A percentile compares a stretch with the other conserved stretches of the same genome.
Evolutionary conservation across 2,797 vertebrate species (phyloP).

Genomic region (Selene dorsalis): DNA sequence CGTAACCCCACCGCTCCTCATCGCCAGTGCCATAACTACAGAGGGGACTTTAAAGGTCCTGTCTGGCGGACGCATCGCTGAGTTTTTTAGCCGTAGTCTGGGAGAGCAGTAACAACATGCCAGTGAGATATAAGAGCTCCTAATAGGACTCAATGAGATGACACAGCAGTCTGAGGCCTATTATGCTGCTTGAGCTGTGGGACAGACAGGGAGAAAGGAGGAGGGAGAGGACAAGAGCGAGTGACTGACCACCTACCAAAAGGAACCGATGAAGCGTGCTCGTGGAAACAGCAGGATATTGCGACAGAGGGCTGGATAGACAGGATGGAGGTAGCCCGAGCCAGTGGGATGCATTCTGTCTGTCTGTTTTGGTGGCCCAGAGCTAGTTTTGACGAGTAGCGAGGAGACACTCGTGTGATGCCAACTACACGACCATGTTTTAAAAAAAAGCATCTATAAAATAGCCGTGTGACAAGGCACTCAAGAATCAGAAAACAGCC

Average conservation of each 20-base stretch:
- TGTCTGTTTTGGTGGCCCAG: conserved; percentile 39
- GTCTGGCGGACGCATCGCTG: conserved; percentile 57
- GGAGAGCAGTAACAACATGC: conserved; percentile 69
- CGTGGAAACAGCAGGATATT: conserved; percentile 19
- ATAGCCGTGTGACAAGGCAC: conserved; percentile 57
- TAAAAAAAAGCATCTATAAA: conserved; percentile 64
- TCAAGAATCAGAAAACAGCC: conserved; percentile 56
- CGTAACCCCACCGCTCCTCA: conserved; percentile 19
- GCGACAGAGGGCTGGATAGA: conserved; percentile 5
- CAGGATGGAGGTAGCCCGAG: conserved; percentile 31
- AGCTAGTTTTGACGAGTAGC: conserved; percentile 46
- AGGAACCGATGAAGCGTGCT: conserved; percentile 24
- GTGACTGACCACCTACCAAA: conserved; percentile 36
- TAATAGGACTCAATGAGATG: conserved; percentile 71
- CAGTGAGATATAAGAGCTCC: conserved; percentile 68
- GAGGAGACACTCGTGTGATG: conserved; percentile 48
- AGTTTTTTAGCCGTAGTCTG: conserved; percentile 55
- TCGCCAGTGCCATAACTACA: conserved; percentile 39
- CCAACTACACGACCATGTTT: conserved; percentile 49
- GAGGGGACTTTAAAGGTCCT: conserved; percentile 44
- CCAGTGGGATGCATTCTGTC: conserved; percentile 33
- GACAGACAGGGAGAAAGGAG: conserved; percentile 26
- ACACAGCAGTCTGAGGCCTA: conserved; percentile 62
- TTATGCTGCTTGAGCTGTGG: conserved; percentile 58
- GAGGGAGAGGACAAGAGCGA: conserved; percentile 17